Conservation (phyloP, 1,140 invertebrate species). For the fruit fly (Drosophila melanogaster) region Release_6_plus_ISO1_MT NT_033777.3:20391001-20391500, state of each 20-base stretch:
- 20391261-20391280: conserved; percentile 11
- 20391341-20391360: conserved; percentile 42
- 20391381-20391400: neutral
- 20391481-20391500: conserved; percentile 8
- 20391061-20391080: neutral
- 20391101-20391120: conserved; percentile 30
- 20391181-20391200: conserved; percentile 44
- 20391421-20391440: conserved; percentile 7
- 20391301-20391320: conserved; percentile 29
- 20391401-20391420: conserved; percentile 15
- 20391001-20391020: conserved; percentile 61
- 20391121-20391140: conserved; percentile 25
- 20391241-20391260: conserved; percentile 34
- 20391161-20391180: conserved; percentile 16
- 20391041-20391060: conserved; percentile 4
- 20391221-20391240: conserved; percentile 61
- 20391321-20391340: conserved; percentile 30
- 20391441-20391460: conserved; percentile 2
- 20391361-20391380: conserved; percentile 13
- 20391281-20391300: conserved; percentile 47
- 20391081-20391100: neutral
- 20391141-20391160: conserved; percentile 20
- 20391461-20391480: conserved; percentile 42
- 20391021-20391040: conserved; percentile 37
- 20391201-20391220: conserved; percentile 39